Conservation (phyloP, 2,113 vertebrate genomes). For the Pelecanoides urinatrix region DNA sequence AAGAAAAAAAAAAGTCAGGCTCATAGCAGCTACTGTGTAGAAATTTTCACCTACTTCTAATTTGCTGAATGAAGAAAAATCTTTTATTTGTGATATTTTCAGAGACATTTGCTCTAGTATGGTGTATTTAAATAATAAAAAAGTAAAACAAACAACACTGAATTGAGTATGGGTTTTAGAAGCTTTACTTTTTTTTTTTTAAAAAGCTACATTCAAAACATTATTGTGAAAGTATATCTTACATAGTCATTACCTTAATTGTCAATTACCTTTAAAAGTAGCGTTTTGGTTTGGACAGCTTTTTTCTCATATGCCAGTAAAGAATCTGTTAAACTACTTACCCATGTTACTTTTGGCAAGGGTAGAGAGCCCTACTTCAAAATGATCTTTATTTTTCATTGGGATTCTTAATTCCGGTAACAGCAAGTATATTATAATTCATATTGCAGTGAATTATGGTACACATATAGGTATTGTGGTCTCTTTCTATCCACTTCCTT, state of each 20-base stretch:
- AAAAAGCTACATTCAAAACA: neutral
- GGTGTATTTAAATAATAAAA: slow-evolving; percentile 99
- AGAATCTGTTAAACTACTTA: slow-evolving; percentile 15
- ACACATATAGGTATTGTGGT: neutral
- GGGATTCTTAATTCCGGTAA: slow-evolving; percentile 16
- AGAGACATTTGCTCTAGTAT: slow-evolving; percentile 99
- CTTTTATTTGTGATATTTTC: slow-evolving; percentile 99
- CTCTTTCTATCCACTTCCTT: neutral
- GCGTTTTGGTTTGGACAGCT: neutral
- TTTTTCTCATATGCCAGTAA: slow-evolving; percentile 16
- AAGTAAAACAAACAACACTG: slow-evolving; percentile 85
- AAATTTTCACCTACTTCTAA: slow-evolving; percentile 94
- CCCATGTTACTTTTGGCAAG: neutral
- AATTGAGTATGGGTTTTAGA: slow-evolving; percentile 70
- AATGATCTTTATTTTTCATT: neutral
- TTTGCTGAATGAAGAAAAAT: slow-evolving; percentile 99
- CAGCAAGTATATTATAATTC: neutral
- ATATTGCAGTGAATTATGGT: neutral
- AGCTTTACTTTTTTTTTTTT: slow-evolving; percentile 28
- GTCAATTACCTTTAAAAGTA: slow-evolving; percentile 15
- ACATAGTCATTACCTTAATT: neutral
- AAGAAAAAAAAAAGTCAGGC: slow-evolving; percentile 73
- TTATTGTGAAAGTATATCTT: neutral
- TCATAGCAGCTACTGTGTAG: slow-evolving; percentile 93
- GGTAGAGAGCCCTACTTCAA: neutral